Percentiles rank a stretch among this genome's conserved stretches.
These are phyloP conservation scores for Zygothrica quintamaculata DNA, from an alignment of 2,888 invertebrate genomes.

Conservation along the genomic window DNA sequence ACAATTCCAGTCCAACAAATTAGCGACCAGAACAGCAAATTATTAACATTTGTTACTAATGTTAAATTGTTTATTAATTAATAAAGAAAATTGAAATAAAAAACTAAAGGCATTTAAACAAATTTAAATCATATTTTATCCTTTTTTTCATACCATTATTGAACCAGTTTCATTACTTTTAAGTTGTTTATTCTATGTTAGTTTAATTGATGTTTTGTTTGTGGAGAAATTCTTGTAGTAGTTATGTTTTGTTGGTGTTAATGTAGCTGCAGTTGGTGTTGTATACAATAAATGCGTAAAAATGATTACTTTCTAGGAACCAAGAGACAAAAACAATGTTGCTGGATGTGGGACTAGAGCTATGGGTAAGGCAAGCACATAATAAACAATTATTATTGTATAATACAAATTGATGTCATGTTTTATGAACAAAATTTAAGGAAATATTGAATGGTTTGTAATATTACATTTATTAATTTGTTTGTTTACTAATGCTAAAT, in stretches of 20 bases:
- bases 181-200: conserved; percentile 8
- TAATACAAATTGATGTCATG: too few relatives aligned
- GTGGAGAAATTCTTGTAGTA: conserved; percentile 2
- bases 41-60: conserved; percentile 43
- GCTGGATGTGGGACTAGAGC: background rate
- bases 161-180: background rate
- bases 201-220: conserved; percentile 2
- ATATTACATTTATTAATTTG: conserved; percentile 15
- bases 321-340: background rate
- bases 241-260: conserved; percentile 13
- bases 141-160: background rate
- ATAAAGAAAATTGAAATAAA: too few relatives aligned
- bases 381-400: background rate
- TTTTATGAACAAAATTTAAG: too few relatives aligned
- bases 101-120: conserved; percentile 61
- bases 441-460: conserved; percentile 24
- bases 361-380: too few relatives aligned
- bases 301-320: conserved; percentile 24
- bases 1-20: too few relatives aligned
- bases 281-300: conserved; percentile 46
- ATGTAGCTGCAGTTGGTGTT: too few relatives aligned
- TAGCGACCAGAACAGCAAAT: conserved; percentile 4
- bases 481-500: conserved; percentile 33
- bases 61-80: conserved; percentile 62
- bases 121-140: conserved; percentile 30